Evolutionary conservation across 2,113 vertebrate genomes (phyloP), one percentile per base, ranked within the genome.

Genomic region (Nibea coibor): DNA sequence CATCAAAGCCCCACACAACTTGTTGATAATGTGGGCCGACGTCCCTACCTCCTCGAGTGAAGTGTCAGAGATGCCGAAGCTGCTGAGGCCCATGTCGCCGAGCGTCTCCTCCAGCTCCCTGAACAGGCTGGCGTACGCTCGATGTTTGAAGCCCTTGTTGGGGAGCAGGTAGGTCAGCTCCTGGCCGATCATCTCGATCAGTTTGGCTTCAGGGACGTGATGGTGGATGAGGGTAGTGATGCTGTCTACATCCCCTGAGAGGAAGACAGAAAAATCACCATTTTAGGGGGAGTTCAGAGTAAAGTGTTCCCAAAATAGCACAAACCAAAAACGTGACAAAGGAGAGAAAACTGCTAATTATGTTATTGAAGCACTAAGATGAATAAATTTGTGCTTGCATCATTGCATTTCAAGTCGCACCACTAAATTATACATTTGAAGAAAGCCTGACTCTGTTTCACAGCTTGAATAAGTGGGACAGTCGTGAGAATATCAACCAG

Each of bases 21-120:
- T 39, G 10, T 56, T 12, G 10, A 11, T n/a, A 35, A 45, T 17
- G 22, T 59, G 24, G 4, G 26, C 12, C 11, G 4, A 11, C 17
- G 20, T 28, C 1, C 11, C 86, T 92, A 99, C 97, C 97, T 99
- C 98, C 93, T 99, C 98, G 75, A 99, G 94, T 16, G 98, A 97
- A 4, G 97, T 98, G 73, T 99, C 98, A 43, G 97, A 99, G 90
- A 99, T 96, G 65, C 98, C 97, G 77, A 99, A 99, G 91, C 98
- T 99, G 95, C 97, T 98, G 88, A 99, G 96, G 47, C 97, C 98
- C 88, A 99, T 91, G 81, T 98, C 98, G 31, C 90, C 88, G 19
- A 99, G 87, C 0, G 95, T 99, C 90, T 99, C 98, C 85, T 99
- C 98, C 90, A 99, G 94, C 91, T 96, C 95, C 82, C 97, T 88